phyloP scores from a whole-genome alignment of 2,888 invertebrate species.

The Meliscaeva auricollis region DNA sequence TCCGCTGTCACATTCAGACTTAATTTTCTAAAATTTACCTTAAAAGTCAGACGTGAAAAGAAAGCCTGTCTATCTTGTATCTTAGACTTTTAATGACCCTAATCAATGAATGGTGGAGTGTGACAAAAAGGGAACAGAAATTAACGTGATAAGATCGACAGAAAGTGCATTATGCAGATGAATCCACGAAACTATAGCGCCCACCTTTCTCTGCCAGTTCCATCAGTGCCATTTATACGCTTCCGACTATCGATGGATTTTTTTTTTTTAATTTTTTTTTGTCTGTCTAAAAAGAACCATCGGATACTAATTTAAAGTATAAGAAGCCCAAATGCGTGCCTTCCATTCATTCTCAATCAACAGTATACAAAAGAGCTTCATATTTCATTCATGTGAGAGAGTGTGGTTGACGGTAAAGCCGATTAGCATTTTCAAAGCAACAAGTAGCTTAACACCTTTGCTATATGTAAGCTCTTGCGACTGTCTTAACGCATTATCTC shows the following conservation, averaged over 20 bases:
- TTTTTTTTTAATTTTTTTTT: slow-evolving; percentile 32
- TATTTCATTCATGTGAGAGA: slow-evolving; percentile 69
- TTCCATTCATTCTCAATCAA: slow-evolving; percentile 33
- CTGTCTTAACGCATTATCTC: slow-evolving; percentile 26
- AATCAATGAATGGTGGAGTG: slow-evolving; percentile 40
- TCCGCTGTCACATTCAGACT: slow-evolving; percentile 6
- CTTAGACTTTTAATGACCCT: slow-evolving; percentile 56
- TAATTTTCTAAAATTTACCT: slow-evolving; percentile 67
- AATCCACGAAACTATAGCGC: slow-evolving; percentile 49
- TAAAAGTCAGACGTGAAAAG: slow-evolving; percentile 60
- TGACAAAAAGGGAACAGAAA: slow-evolving; percentile 46
- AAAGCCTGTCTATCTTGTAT: slow-evolving; percentile 64
- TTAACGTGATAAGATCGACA: slow-evolving; percentile 62
- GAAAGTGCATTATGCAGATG: slow-evolving; percentile 75
- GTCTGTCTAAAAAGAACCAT: slow-evolving; percentile 38
- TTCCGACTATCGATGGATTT: slow-evolving; percentile 52
- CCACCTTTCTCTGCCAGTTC: slow-evolving; percentile 62
- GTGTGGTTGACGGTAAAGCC: slow-evolving; percentile 10
- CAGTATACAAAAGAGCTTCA: slow-evolving; percentile 35
- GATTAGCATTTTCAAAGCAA: slow-evolving; percentile 68
- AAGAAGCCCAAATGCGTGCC: slow-evolving; percentile 60
- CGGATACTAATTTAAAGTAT: slow-evolving; percentile 28
- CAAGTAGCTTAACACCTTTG: slow-evolving; percentile 66
- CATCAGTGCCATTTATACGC: slow-evolving; percentile 22
- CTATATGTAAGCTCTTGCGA: slow-evolving; percentile 9